Base-by-base conservation (phyloP, 64 coral and sea anemone species). In the Pocillopora verrucosa region DNA sequence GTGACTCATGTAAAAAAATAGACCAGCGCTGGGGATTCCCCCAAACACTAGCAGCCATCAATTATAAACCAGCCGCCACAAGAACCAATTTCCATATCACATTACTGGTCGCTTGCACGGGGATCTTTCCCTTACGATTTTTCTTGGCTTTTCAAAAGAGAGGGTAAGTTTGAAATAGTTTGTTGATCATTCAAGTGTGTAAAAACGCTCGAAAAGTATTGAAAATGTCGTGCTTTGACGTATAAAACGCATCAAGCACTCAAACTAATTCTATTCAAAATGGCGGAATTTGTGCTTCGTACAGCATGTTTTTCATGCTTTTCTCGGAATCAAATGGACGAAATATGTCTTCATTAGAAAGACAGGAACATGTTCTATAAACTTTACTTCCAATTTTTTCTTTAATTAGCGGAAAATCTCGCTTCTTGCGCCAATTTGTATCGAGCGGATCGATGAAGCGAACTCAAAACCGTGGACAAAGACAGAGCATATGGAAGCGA, bases 381-480 rank as follows among this genome's bases (percentile, higher is more conserved):
- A 15, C 57, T 65, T 20, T 72, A 57, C 67, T 36, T 4, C 36
- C 60, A 9, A 16, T 41, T 16, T 56, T 16, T 41, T 85, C 70
- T 56, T 36, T 22, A 41, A 57, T 85, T 45, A 85, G 82, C 82
- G 82, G 72, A 20, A 12, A 72, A 41, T 0, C 67, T 70, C 82
- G 82, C 82, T 72, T 85, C 20, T 26, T 26, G 17, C 56, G 13
- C 60, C 13, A 85, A 72, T 62, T 37, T 63, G 15, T 19, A 20
- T 20, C 38, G 12, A 35, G 45, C 41, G 68, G n/a, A 68, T 72
- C 64, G 61, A 85, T 85, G 82, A 85, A 85, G 82, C 65, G 19
- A 25, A 67, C 19, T 20, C 19, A 70, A 24, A 24, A 24, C 24
- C 19, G 5, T 1, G 30, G 11, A 72, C 82, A 65, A 37, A 20